These are phyloP conservation scores for Gymnodraco acuticeps DNA, from an alignment of 2,797 vertebrate genomes.

Conservation along the genomic window DNA sequence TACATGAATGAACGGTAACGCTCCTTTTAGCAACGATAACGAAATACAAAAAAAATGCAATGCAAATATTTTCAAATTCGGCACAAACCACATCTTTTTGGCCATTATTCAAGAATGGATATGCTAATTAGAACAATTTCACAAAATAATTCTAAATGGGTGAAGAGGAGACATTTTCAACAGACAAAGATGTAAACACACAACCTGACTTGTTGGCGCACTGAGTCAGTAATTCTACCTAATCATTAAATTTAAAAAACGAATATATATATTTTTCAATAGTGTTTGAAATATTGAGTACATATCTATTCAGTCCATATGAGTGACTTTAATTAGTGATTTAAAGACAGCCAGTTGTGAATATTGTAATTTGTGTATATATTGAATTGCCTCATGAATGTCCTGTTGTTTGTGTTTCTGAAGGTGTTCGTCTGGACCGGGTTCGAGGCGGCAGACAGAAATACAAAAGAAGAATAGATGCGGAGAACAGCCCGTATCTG, in stretches of 20 bases:
- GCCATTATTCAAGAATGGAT: no score
- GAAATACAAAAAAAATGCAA: neutral
- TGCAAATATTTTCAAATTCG: no score
- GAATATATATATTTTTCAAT: neutral
- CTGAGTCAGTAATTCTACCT: no score
- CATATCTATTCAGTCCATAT: neutral
- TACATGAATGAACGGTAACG: neutral
- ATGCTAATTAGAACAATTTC: no score
- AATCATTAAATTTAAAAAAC: neutral
- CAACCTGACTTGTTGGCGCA: no score
- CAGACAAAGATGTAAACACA: no score
- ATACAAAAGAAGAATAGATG: conserved; percentile 97
- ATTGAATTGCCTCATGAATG: conserved; percentile 22
- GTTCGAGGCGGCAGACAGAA: conserved; percentile 97
- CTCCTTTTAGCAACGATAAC: neutral
- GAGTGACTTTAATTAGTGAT: neutral
- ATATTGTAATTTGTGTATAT: conserved; percentile 14
- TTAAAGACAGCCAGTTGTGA: neutral
- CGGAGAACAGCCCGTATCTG: conserved; percentile 94
- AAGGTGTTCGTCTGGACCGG: conserved; percentile 96
- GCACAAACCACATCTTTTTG: no score
- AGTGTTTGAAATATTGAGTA: neutral
- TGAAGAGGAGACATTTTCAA: no score
- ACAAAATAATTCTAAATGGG: no score
- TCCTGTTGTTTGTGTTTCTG: conserved; percentile 31